These are phyloP conservation scores for Cheirogaleus medius DNA, from an alignment of 2,113 vertebrate species.

Conservation along the genomic window DNA sequence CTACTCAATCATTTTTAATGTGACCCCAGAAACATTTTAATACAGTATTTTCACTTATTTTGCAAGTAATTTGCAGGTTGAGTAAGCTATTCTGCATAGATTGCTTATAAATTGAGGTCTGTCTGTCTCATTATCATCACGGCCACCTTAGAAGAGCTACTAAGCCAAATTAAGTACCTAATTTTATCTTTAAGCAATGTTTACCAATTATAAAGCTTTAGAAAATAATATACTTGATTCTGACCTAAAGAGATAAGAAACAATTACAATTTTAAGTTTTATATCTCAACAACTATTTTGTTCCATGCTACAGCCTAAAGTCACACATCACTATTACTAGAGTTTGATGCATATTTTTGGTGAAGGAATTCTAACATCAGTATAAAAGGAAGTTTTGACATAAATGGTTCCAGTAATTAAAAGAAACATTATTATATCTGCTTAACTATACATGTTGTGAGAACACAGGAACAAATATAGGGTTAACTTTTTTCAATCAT, in stretches of 20 bases:
- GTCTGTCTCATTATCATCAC: constrained; percentile 49
- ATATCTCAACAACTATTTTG: background rate
- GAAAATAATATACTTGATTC: constrained; percentile 24
- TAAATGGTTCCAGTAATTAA: background rate
- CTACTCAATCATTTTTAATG: constrained; percentile 65
- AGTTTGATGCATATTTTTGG: background rate
- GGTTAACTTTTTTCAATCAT: background rate
- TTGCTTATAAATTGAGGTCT: constrained; percentile 44
- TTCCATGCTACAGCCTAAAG: background rate
- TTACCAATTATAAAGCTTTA: constrained; percentile 57
- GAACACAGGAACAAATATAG: background rate
- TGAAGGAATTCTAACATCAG: background rate
- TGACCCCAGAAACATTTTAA: constrained; percentile 59
- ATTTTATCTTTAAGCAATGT: constrained; percentile 64
- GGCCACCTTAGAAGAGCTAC: constrained; percentile 31
- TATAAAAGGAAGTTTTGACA: background rate
- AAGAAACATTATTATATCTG: background rate
- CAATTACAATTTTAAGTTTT: background rate
- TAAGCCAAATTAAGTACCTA: constrained; percentile 52
- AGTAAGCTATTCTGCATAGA: background rate
- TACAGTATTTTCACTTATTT: constrained; percentile 63
- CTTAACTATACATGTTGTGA: background rate
- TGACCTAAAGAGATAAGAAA: constrained; percentile 7
- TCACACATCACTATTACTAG: background rate
- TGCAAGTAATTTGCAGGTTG: constrained; percentile 59